Conservation (phyloP, 2,888 invertebrate genomes). For the Gerris lacustris region DNA sequence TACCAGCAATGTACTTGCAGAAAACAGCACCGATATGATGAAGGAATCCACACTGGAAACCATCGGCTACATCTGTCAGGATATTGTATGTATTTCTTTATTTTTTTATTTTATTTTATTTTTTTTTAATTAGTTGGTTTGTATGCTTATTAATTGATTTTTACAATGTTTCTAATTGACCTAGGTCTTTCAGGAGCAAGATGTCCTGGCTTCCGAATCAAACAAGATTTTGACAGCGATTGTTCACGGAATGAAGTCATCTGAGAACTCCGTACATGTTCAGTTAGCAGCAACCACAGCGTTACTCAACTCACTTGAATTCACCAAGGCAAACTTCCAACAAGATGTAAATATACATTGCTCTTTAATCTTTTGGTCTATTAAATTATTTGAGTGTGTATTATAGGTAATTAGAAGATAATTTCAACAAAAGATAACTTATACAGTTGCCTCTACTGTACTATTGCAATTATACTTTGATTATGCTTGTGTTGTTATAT, state of each 20-base stretch:
- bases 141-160: background rate
- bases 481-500: too few relatives aligned
- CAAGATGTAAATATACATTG: slow-evolving; percentile 52
- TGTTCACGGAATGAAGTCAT: slow-evolving; percentile 94
- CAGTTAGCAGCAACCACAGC: slow-evolving; percentile 93
- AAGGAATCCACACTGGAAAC: slow-evolving; percentile 95
- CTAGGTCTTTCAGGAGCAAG: slow-evolving; percentile 50
- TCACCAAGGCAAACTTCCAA: slow-evolving; percentile 96
- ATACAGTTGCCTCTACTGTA: too few relatives aligned
- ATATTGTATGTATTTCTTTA: slow-evolving; percentile 50
- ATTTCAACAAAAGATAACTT: too few relatives aligned
- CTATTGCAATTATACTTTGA: too few relatives aligned
- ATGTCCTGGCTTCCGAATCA: slow-evolving; percentile 79
- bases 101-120: background rate
- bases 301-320: slow-evolving; percentile 91
- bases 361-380: too few relatives aligned
- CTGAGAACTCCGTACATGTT: slow-evolving; percentile 79
- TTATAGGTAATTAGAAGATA: too few relatives aligned
- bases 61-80: slow-evolving; percentile 97
- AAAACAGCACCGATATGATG: slow-evolving; percentile 78
- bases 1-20: slow-evolving; percentile 80
- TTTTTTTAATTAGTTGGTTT: too few relatives aligned
- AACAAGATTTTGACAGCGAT: slow-evolving; percentile 97
- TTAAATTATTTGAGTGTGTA: too few relatives aligned
- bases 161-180: background rate